Percentiles rank a stretch among this genome's conserved stretches.
Conservation (phyloP, 2,888 invertebrate genomes). For the Lithosia quadra region DNA sequence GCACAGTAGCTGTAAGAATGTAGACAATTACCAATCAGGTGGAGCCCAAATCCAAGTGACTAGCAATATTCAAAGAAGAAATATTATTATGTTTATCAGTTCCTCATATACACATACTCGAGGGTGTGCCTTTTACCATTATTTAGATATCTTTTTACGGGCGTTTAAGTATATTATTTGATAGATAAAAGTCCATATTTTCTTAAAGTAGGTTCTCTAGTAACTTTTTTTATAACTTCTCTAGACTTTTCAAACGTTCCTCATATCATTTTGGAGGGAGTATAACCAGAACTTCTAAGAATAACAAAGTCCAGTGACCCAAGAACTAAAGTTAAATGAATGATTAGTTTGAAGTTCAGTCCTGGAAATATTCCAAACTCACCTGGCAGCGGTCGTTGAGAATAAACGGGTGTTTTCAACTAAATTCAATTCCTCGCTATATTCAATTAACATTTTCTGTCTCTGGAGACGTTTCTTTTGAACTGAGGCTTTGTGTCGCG, state of each 20-base stretch:
- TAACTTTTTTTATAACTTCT: not conserved
- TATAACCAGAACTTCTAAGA: not conserved
- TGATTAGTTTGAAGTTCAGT: not conserved
- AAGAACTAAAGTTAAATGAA: conserved; percentile 8
- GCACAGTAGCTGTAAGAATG: too few relatives aligned
- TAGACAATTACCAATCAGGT: too few relatives aligned
- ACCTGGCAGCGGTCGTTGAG: conserved; percentile 14
- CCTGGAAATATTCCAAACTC: conserved; percentile 16
- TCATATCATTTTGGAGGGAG: not conserved
- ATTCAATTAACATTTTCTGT: conserved; percentile 66
- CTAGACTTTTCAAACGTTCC: not conserved
- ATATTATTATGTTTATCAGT: too few relatives aligned
- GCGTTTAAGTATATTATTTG: too few relatives aligned
- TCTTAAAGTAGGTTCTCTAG: not conserved
- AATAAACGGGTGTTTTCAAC: conserved; percentile 38
- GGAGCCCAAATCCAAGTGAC: too few relatives aligned
- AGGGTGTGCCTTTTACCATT: too few relatives aligned
- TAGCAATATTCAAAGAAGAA: too few relatives aligned
- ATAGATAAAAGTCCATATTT: too few relatives aligned
- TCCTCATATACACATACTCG: too few relatives aligned
- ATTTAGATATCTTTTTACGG: too few relatives aligned
- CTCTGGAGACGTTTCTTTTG: conserved; percentile 50
- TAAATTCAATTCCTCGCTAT: conserved; percentile 60
- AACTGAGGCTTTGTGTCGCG: conserved; percentile 49
- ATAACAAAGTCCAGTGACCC: not conserved